Evolutionary conservation across 2,113 vertebrate species (phyloP).

Genomic region (Lycaon pictus): DNA sequence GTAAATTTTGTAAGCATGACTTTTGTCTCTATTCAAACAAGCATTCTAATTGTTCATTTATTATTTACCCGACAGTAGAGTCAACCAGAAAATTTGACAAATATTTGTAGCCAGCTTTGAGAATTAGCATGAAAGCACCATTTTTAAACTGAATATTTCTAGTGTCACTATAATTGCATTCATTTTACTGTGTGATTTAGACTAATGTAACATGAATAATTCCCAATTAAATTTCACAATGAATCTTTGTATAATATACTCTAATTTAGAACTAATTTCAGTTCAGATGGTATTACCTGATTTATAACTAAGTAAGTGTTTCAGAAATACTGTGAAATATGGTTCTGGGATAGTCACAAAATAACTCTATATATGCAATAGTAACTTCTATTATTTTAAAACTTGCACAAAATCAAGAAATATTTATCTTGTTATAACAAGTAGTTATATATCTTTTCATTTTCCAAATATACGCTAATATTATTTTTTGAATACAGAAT

Average conservation of each 20-base stretch:
- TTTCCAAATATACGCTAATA: not conserved
- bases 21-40: not conserved
- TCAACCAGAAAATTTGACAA: not conserved
- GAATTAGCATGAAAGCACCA: not conserved
- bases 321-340: not conserved
- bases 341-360: not conserved
- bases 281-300: not conserved
- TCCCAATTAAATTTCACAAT: conserved; percentile 24
- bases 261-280: conserved; percentile 6
- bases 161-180: conserved; percentile 28
- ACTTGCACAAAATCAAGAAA: not conserved
- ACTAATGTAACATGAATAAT: not conserved
- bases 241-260: not conserved
- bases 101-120: not conserved
- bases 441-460: not conserved
- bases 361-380: not conserved
- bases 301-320: not conserved
- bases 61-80: not conserved
- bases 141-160: not conserved
- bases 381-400: not conserved
- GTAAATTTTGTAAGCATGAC: not conserved
- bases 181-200: conserved; percentile 8
- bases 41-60: not conserved
- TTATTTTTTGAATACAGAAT: not conserved
- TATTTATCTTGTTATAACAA: not conserved